A percentile compares a stretch with the other conserved stretches of the same genome.
Evolutionary conservation across 1,140 invertebrate genomes (phyloP).

Genomic region (Drosophila sp.): DNA sequence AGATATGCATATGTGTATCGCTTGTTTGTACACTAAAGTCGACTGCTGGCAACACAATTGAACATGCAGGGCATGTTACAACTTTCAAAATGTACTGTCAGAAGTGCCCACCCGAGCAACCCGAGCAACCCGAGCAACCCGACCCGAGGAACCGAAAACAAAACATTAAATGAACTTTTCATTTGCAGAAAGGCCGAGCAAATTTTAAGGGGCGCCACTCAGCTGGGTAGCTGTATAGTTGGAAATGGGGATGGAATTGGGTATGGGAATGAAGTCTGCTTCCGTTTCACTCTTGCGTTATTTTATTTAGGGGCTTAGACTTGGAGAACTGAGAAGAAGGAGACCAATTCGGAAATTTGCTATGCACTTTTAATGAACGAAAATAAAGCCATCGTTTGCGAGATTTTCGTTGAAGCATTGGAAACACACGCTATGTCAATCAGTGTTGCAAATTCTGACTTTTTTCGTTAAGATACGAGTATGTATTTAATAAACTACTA

Average conservation of each 20-base stretch:
- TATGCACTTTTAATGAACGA: slow-evolving; percentile 56
- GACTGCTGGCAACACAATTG: slow-evolving; percentile 40
- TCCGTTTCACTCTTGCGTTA: slow-evolving; percentile 36
- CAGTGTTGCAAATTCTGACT: neutral
- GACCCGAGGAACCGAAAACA: slow-evolving; percentile 37
- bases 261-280: neutral
- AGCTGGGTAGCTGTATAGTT: neutral
- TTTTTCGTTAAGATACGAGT: too few species aligned
- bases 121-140: neutral
- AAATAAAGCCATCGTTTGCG: neutral
- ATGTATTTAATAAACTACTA: too few species aligned
- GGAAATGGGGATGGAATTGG: neutral
- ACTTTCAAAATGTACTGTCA: slow-evolving; percentile 61
- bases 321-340: slow-evolving; percentile 6
- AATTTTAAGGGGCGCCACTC: slow-evolving; percentile 14
- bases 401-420: neutral
- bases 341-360: slow-evolving; percentile 37
- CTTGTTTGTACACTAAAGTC: slow-evolving; percentile 17
- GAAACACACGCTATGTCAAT: neutral
- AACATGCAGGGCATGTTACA: slow-evolving; percentile 65
- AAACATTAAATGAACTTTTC: slow-evolving; percentile 55
- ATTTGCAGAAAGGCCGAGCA: slow-evolving; percentile 25
- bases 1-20: slow-evolving; percentile 18
- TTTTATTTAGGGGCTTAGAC: slow-evolving; percentile 53
- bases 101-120: slow-evolving; percentile 44